Base-by-base conservation (phyloP, 1,140 invertebrate species). In the Aphelenchoides fujianensis region DNA sequence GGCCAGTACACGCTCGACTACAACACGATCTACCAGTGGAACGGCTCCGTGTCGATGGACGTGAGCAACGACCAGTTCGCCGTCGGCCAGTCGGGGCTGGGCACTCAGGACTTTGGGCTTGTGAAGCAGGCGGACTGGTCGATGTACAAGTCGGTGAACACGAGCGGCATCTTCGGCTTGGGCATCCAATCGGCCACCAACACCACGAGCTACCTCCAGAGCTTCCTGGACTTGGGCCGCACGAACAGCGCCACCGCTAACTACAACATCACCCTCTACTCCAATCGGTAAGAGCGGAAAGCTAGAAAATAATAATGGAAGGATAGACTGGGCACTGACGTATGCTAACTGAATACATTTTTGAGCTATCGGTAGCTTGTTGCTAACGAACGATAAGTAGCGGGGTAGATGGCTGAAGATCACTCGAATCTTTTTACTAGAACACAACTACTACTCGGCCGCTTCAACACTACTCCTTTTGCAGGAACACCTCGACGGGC, bases 61-160 rank as follows among this genome's bases (percentile, higher is more conserved):
- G 19, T 19, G 28, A 32, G 55, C 28, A 59, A 59, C 55, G 55
- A 59, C 34, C 5, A 7, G 23, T 23, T 59, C 5, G 34, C 55
- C 55, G 23, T 59, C 34, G 55, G 55, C 5, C 19, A 5, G 7
- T 59, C 5, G 7, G 28, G 27, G 19, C 23, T 66, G 12, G 63
- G 63, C 1, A n/a, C 63, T n/a, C 31, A 12, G 36, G 36, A 66
- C 31, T 66, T 66, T 37, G 63, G 63, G 12, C 12, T 36, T 41
- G 36, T 34, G 2, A 35, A 66, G 2, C 7, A 36, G 16, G 63
- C 63, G 2, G 63, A 66, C 34, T 66, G 36, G 32, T 36, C 32
- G n/a, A 36, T 66, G 31, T 66, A 66, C 63, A 66, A 66, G 3
- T 41, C 19, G 2, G 31, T 66, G 32, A 66, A 66, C 7, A 66